A percentile compares a stretch with the other conserved stretches of the same genome.
phyloP scores from a whole-genome alignment of 2,797 vertebrate genomes.

The Crax fasciolata region DNA sequence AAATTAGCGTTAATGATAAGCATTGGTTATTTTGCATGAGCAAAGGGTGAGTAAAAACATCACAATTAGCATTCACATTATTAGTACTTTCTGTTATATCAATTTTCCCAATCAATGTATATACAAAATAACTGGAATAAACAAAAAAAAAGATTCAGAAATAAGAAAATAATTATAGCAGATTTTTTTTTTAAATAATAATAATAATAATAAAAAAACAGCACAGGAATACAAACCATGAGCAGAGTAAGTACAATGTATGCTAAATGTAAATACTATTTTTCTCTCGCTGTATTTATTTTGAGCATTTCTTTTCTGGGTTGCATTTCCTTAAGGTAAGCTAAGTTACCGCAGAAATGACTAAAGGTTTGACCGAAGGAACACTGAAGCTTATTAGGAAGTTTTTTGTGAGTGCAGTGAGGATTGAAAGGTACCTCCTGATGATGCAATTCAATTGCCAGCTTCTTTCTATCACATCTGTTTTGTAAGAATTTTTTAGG shows the following conservation, averaged over 20 bases:
- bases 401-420: background rate
- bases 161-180: conserved; percentile 38
- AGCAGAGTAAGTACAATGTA: conserved; percentile 19
- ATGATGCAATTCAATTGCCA: background rate
- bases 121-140: conserved; percentile 55
- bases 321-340: background rate
- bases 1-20: background rate
- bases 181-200: background rate
- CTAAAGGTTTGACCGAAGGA: background rate
- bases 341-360: background rate
- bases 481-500: background rate
- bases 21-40: conserved; percentile 43
- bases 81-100: conserved; percentile 44
- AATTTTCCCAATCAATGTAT: conserved; percentile 30
- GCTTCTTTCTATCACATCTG: background rate
- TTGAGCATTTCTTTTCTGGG: background rate
- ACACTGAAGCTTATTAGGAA: background rate
- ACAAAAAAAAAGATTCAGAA: conserved; percentile 21
- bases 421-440: background rate
- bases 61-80: conserved; percentile 54
- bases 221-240: background rate
- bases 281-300: conserved; percentile 40
- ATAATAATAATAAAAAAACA: background rate
- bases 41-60: conserved; percentile 42
- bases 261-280: conserved; percentile 23